Base-by-base conservation (phyloP, 2,113 vertebrate species). In the Pseudolaguvia tuberculata region DNA sequence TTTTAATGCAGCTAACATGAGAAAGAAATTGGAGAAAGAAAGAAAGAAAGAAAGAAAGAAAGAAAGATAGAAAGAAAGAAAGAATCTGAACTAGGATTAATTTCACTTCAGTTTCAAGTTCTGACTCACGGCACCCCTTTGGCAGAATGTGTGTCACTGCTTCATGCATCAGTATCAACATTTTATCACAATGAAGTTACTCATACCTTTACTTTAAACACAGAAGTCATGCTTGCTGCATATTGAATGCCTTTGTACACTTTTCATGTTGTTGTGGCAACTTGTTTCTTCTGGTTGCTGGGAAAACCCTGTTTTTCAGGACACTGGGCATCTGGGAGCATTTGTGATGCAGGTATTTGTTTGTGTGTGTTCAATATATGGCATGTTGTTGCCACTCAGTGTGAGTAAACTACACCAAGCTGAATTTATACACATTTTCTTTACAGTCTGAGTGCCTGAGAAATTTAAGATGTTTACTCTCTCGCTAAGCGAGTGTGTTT, bases 391-490 rank as follows among this genome's bases (percentile, higher is more conserved):
- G 82, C 80, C 77, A 81, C 74, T 71, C 5, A 23, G 59, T 5
- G 51, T 55, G 39, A 78, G 77, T 75, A 88, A 85, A 87, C 81
- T 35, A 83, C 78, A 85, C 83, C 80, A 23, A 65, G 42, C 15
- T 53, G 61, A 65, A 25, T 75, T 75, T 57, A 77, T 57, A 83
- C 82, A 85, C 77, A 63, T 12, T 58, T 75, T 61, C 78, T 23
- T 82, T 87, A 82, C 78, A 81, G 62, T 70, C n/a, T 70, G 80
- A 62, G 31, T 50, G 83, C 72, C 6, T 29, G 63, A 14, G 73
- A 78, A 80, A 72, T 76, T 80, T 77, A 82, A 83, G 59, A 17
- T 83, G 85, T 91, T 89, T 88, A 70, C 70, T 79, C 85, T 88
- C 80, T 81, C 81, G 0, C 83, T 69, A 18, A 80, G 77, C 62